Conservation (phyloP, 2,113 vertebrate species). For the Centropus unirufus region DNA sequence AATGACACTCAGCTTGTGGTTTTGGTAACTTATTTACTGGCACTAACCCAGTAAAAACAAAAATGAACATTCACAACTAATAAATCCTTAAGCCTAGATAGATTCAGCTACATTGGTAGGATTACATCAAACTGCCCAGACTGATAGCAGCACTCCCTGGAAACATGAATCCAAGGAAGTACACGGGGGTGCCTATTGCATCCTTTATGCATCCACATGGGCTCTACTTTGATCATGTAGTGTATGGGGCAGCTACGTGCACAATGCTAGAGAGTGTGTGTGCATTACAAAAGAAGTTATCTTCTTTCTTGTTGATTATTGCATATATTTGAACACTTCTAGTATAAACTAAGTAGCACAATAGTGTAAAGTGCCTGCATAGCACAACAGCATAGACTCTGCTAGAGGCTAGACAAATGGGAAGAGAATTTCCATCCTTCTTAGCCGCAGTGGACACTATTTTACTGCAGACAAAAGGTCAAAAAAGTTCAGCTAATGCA, state of each 20-base stretch:
- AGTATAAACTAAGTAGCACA: background rate
- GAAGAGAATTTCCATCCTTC: slow-evolving; percentile 39
- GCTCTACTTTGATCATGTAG: background rate
- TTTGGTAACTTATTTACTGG: slow-evolving; percentile 85
- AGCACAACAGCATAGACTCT: background rate
- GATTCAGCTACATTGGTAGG: slow-evolving; percentile 58
- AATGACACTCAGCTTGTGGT: slow-evolving; percentile 80
- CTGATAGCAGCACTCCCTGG: slow-evolving; percentile 49
- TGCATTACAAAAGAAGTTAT: background rate
- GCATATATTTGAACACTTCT: background rate
- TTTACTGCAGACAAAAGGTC: slow-evolving; percentile 64
- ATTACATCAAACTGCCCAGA: slow-evolving; percentile 67
- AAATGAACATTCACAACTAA: slow-evolving; percentile 80
- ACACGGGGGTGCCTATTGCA: background rate
- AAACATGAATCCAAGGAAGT: background rate
- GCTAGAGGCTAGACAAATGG: background rate
- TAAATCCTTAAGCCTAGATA: slow-evolving; percentile 77
- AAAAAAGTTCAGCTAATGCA: slow-evolving; percentile 69
- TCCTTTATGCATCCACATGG: background rate
- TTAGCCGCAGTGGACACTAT: slow-evolving; percentile 20
- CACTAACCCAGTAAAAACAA: slow-evolving; percentile 79
- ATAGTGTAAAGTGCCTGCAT: background rate
- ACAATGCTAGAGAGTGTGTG: background rate
- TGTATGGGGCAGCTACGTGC: background rate
- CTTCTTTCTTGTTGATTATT: background rate